Percentiles rank a stretch among this genome's conserved stretches.
Evolutionary conservation across 2,797 vertebrate genomes (phyloP).

Genomic region (Microctenopoma lineatum): DNA sequence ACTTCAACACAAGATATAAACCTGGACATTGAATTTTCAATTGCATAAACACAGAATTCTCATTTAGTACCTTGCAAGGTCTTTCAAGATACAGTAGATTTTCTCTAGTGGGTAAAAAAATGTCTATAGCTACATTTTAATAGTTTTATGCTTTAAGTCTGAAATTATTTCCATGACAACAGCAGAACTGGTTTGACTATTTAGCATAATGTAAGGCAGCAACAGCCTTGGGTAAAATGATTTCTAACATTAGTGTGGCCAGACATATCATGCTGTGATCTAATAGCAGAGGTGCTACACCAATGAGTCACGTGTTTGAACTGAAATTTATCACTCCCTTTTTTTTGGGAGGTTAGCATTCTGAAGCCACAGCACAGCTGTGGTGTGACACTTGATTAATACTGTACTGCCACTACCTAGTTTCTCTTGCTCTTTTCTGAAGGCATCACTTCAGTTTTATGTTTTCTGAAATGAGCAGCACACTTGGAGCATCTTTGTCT

Average conservation of each 20-base stretch:
- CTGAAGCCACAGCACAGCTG: conserved; percentile 7
- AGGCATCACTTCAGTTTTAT: conserved; percentile 19
- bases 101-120: conserved; percentile 6
- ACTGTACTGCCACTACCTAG: background rate
- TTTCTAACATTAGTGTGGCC: conserved; percentile 19
- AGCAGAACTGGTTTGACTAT: conserved; percentile 33
- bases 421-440: conserved; percentile 9
- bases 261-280: conserved; percentile 41
- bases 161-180: conserved; percentile 35
- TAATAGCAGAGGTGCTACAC: conserved; percentile 18
- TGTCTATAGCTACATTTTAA: conserved; percentile 10
- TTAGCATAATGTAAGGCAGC: conserved; percentile 42
- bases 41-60: conserved; percentile 13
- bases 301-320: conserved; percentile 22
- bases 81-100: conserved; percentile 3
- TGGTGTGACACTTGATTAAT: background rate
- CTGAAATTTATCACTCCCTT: conserved; percentile 25
- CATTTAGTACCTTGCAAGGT: conserved; percentile 2
- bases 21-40: background rate
- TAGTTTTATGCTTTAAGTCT: conserved; percentile 7
- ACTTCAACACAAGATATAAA: too few species aligned
- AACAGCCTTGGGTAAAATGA: conserved; percentile 37
- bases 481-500: conserved; percentile 11
- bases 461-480: conserved; percentile 13
- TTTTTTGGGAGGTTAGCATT: conserved; percentile 21